Base-by-base conservation (phyloP, 1,140 invertebrate species). In the Antheraea mylitta region DNA sequence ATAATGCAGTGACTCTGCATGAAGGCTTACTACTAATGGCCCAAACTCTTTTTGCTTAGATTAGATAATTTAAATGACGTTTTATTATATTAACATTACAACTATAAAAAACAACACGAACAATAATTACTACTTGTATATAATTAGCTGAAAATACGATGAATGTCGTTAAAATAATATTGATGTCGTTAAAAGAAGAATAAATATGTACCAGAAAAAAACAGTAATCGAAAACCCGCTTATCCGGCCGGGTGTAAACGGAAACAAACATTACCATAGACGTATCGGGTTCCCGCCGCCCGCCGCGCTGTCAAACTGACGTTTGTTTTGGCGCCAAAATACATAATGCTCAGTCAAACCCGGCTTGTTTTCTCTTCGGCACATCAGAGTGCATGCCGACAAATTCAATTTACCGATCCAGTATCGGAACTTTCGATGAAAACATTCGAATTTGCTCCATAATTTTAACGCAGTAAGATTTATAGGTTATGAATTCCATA, bases 311-410 rank as follows among this genome's bases (percentile, higher is more conserved):
- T 91, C 87, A 91, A 88, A 87, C 83, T 78, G 80, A 72, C 89
- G 83, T 85, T 85, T 83, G 82, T 90, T 91, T 91, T 87, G 88
- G 88, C 89, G 89, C 88, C 87, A 90, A 91, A 91, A 91, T 87
- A 89, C 89, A 90, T 90, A 90, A 89, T 85, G 86, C 85, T 77
- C 79, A 85, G 82, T 80, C 70, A 60, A 74, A 62, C 61, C 65
- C 64, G 58, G 72, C 67, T 75, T 75, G 70, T 91, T 91, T 91
- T 91, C 89, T 86, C 78, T 78, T 77, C 86, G 84, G 86, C 82
- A 85, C 86, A 89, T 91, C 86, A 84, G 78, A 84, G 82, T 80
- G 79, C 72, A 78, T 75, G 73, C 70, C 71, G 74, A 79, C 83
- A 82, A 86, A 84, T 76, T 75, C 75, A 80, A 73, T 79, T 76